Evolutionary conservation across 2,888 invertebrate genomes (phyloP).

Genomic region (Coronaproctus castanopsis): DNA sequence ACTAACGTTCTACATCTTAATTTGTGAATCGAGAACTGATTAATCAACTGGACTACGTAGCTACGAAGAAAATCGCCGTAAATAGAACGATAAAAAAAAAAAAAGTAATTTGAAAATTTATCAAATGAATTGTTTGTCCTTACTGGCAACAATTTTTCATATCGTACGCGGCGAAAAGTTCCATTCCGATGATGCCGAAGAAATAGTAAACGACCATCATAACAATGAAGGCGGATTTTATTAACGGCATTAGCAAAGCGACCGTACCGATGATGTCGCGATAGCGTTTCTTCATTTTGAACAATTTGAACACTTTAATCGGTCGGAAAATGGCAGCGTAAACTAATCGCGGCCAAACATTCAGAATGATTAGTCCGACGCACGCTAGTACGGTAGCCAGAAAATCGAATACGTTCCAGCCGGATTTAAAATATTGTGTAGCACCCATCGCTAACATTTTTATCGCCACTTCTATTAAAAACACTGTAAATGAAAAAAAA

Average conservation of each 20-base stretch:
- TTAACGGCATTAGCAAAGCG: slow-evolving; percentile 56
- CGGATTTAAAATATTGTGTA: slow-evolving; percentile 48
- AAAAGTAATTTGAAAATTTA: slow-evolving; percentile 1
- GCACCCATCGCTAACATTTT: slow-evolving; percentile 54
- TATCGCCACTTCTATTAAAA: slow-evolving; percentile 47
- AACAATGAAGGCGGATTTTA: slow-evolving; percentile 54
- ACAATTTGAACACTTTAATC: slow-evolving; percentile 42
- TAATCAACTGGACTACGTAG: too few species aligned
- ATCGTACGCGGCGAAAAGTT: slow-evolving; percentile 52
- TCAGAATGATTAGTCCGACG: slow-evolving; percentile 43
- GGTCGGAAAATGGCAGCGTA: slow-evolving; percentile 53
- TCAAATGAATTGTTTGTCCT: slow-evolving; percentile 26
- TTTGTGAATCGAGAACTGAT: too few species aligned
- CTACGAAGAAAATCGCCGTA: too few species aligned
- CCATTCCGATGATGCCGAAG: slow-evolving; percentile 79
- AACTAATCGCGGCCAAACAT: slow-evolving; percentile 43
- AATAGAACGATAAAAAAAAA: too few species aligned
- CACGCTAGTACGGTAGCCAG: slow-evolving; percentile 44
- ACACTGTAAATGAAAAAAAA: slow-evolving; percentile 31
- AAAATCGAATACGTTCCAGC: slow-evolving; percentile 69
- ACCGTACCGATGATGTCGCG: slow-evolving; percentile 65
- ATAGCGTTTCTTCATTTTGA: slow-evolving; percentile 60
- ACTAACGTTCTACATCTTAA: too few species aligned
- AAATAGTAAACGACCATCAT: slow-evolving; percentile 70
- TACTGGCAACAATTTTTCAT: slow-evolving; percentile 66